Conservation (phyloP, 2,113 vertebrate species). For the Triplophysa dalaica region DNA sequence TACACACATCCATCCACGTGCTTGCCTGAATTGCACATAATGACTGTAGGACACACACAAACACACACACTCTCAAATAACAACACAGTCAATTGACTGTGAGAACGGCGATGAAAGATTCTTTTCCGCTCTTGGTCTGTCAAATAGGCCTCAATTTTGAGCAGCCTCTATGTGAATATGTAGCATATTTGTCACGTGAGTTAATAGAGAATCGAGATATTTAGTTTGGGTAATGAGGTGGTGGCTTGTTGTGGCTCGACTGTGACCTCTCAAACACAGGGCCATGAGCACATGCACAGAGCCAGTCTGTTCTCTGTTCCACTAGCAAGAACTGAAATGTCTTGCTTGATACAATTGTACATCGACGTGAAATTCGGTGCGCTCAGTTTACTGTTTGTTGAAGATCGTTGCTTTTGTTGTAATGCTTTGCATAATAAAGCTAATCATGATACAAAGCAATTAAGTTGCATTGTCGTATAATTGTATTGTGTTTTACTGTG, state of each 20-base stretch:
- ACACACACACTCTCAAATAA: constrained; percentile 41
- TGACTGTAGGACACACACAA: constrained; percentile 43
- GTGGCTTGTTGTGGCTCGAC: constrained; percentile 10
- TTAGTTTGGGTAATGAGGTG: constrained; percentile 48
- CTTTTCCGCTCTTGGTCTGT: constrained; percentile 39
- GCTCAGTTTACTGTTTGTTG: not conserved
- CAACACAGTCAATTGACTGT: constrained; percentile 51
- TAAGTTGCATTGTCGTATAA: too few species aligned
- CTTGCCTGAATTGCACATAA: constrained; percentile 53
- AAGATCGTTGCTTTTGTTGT: too few species aligned
- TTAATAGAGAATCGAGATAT: constrained; percentile 40
- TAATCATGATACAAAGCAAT: too few species aligned
- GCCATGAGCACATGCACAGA: constrained; percentile 14
- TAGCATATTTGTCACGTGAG: constrained; percentile 29
- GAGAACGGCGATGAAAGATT: constrained; percentile 42
- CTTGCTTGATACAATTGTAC: constrained; percentile 4
- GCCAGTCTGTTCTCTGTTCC: not conserved
- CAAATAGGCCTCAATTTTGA: constrained; percentile 26
- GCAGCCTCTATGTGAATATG: constrained; percentile 30
- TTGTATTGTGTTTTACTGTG: too few species aligned
- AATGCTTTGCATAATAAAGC: too few species aligned
- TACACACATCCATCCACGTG: constrained; percentile 51
- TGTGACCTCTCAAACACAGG: constrained; percentile 37
- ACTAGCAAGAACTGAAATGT: constrained; percentile 6
- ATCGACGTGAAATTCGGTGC: not conserved